A percentile compares a stretch with the other conserved stretches of the same genome.
phyloP scores from a whole-genome alignment of 2,113 vertebrate species.

The Myotis brandtii region DNA sequence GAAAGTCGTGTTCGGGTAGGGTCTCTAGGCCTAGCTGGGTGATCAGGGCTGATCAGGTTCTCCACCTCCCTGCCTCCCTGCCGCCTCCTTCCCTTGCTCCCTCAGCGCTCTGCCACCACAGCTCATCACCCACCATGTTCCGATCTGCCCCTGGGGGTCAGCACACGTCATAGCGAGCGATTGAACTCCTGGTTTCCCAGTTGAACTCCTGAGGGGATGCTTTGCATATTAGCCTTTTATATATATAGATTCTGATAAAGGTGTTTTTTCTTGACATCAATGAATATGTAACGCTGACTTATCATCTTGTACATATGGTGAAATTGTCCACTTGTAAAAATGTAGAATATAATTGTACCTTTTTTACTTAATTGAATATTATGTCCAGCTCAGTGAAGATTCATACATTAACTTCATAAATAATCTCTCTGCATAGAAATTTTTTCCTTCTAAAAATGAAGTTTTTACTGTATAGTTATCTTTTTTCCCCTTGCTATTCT shows the following conservation, averaged over 20 bases:
- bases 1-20: no score
- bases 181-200: no score
- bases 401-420: conserved; percentile 49
- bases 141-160: no score
- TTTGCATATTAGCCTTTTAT: no score
- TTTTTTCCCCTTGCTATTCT: conserved; percentile 15
- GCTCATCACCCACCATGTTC: no score
- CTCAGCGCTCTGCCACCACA: no score
- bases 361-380: conserved; percentile 74
- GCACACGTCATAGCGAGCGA: no score
- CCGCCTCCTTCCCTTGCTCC: no score
- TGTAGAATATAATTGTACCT: conserved; percentile 69
- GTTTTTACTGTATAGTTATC: not conserved
- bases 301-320: conserved; percentile 4
- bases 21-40: no score
- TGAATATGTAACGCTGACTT: conserved; percentile 30
- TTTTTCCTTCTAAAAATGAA: conserved; percentile 56
- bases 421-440: conserved; percentile 57
- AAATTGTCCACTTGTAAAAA: conserved; percentile 63
- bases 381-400: conserved; percentile 46
- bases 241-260: not conserved
- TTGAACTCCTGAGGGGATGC: no score
- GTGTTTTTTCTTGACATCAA: conserved; percentile 37
- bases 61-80: no score
- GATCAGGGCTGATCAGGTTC: no score